Percentiles rank a stretch among this genome's conserved stretches.
Conservation (phyloP, 2,113 vertebrate species). For the Lepisosteus oculatus region DNA sequence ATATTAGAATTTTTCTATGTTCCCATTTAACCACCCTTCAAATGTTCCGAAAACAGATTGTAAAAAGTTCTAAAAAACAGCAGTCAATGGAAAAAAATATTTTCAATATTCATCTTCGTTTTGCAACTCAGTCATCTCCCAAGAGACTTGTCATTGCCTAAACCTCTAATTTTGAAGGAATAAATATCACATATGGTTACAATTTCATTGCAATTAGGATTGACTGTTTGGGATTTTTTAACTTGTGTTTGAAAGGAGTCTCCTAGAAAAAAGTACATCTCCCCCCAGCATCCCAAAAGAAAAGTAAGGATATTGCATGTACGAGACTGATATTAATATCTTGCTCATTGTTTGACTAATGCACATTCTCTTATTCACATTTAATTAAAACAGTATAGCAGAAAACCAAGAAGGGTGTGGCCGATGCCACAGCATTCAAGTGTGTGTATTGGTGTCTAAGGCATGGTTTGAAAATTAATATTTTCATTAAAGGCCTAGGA, state of each 20-base stretch:
- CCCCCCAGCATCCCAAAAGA: constrained; percentile 21
- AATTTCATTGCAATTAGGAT: constrained; percentile 38
- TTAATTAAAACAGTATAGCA: too few relatives aligned
- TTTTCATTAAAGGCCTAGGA: too few relatives aligned
- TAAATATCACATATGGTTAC: constrained; percentile 44
- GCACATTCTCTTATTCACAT: too few relatives aligned
- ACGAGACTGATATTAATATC: constrained; percentile 15
- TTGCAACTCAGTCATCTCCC: constrained; percentile 11
- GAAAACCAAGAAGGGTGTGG: too few relatives aligned
- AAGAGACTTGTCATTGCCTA: constrained; percentile 32
- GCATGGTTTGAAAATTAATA: too few relatives aligned
- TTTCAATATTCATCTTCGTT: constrained; percentile 27
- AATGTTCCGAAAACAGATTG: too few relatives aligned
- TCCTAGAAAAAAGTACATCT: constrained; percentile 37
- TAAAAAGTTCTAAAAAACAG: too few relatives aligned
- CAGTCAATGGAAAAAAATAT: constrained; percentile 11
- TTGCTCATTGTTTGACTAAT: too few relatives aligned
- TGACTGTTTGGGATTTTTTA: constrained; percentile 35
- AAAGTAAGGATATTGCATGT: neutral
- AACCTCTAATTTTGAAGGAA: constrained; percentile 15
- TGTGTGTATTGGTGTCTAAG: too few relatives aligned
- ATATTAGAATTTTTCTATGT: neutral
- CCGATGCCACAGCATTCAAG: too few relatives aligned
- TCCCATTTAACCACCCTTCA: too few relatives aligned
- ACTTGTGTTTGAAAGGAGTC: constrained; percentile 27